Base-by-base conservation (phyloP, 2,113 vertebrate genomes). In the Pachycephala philippinensis region DNA sequence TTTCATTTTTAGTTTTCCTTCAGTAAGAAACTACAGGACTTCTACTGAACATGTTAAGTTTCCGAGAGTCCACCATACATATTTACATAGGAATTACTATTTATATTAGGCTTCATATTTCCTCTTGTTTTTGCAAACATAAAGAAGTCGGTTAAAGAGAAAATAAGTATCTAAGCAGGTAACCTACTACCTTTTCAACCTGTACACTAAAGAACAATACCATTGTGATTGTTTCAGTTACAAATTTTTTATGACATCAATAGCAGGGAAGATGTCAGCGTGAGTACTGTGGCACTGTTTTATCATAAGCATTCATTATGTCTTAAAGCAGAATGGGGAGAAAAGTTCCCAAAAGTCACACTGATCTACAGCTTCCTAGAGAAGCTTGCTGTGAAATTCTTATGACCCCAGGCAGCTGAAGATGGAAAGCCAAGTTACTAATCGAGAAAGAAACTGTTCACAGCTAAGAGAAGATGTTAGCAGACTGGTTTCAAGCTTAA, bases 1-100 rank as follows among this genome's bases (percentile, higher is more conserved):
- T 20, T 77, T 72, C 23, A 33, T 42, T 65, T 87, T 65, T 65
- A 13, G 5, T 26, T n/a, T 78, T 70, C 23, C n/a, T 79, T 86
- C 61, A 79, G 65, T 18, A 89, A 94, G 61, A 75, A 56, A 61
- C 30, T 26, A 5, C 10, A 22, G 37, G 42, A 88, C n/a, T 84
- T 15, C 47, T 61, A 31, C 5, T 39, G 11, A 93, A 52, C 31
- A 37, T 11, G 8, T 26, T 39, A 9, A 9, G 8, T 33, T 76
- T 79, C 20, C 61, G 70, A 40, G 42, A 86, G n/a, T 27, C 33
- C 5, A 65, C 2, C 1, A 0, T 6, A 47, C 3, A 15, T 15
- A 75, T 35, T 53, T 61, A 63, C 22, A 50, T 3, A 53, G 49
- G 44, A 50, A 81, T 59, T 90, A 42, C 8, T 71, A 37, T 61